Base-by-base conservation (phyloP, 2,113 vertebrate species). In the Sphyrna mokarran region DNA sequence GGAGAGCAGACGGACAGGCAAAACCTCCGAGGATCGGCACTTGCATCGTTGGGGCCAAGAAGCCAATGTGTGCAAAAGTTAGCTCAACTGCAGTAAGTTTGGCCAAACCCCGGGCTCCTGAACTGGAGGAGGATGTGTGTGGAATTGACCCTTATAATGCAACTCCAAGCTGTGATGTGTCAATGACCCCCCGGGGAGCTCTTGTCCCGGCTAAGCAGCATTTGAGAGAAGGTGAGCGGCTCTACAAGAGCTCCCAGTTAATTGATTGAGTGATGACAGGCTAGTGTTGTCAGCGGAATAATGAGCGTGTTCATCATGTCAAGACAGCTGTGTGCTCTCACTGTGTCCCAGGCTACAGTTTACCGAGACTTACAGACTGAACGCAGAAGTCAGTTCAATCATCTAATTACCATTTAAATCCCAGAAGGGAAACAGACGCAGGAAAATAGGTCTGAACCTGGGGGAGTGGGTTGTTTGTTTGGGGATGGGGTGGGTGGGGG, bases 241-340 rank as follows among this genome's bases (percentile, higher is more conserved):
- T 97, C 97, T 96, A 97, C 97, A 97, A 97, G 97, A 97, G 97
- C 97, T 98, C 97, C 0, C 97, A 98, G 98, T 98, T 98, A 98
- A 98, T 97, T 97, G 98, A 97, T 97, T 97, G 97, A 97, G 97
- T 97, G 96, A 97, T 97, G 96, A 97, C 97, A 98, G 97, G 97
- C 97, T 97, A 97, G 96, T 97, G 97, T 97, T 98, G 97, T 98
- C 97, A 98, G 97, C 97, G 97, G 97, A 97, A 97, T 97, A 96
- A 97, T 97, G 96, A 96, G 96, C 96, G 97, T 97, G 97, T n/a
- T n/a, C n/a, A 97, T 97, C 97, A 97, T 97, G 97, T 97, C 96
- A 96, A 97, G 97, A 96, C 97, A 96, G 97, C 97, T 97, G 97
- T 97, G 97, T 96, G 87, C 54, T 5, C 26, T 58, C 11, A 16